These are phyloP conservation scores for Patella pellucida DNA, from an alignment of 2,888 invertebrate genomes.

Conservation along the genomic window DNA sequence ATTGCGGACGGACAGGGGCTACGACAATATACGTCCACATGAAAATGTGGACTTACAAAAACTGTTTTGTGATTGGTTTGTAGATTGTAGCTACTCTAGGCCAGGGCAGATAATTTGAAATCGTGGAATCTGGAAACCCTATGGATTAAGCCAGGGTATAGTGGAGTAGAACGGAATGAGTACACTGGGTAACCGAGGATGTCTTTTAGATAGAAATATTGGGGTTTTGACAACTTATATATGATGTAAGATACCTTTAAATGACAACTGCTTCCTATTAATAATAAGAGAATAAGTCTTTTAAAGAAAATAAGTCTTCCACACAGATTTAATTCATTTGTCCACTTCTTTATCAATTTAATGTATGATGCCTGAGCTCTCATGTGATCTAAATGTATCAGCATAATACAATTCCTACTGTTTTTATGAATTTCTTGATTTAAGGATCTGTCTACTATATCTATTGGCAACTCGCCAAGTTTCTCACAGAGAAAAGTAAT, in stretches of 20 bases:
- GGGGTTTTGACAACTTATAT: too few relatives aligned
- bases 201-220: too few relatives aligned
- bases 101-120: too few relatives aligned
- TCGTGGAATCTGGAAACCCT: too few relatives aligned
- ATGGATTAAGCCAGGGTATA: too few relatives aligned
- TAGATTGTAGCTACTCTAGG: too few relatives aligned
- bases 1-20: too few relatives aligned
- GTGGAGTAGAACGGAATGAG: too few relatives aligned
- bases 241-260: slow-evolving; percentile 46
- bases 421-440: neutral
- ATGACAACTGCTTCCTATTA: slow-evolving; percentile 45
- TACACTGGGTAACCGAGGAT: too few relatives aligned
- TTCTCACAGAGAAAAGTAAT: slow-evolving; percentile 36
- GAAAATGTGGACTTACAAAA: too few relatives aligned
- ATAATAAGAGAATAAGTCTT: slow-evolving; percentile 53
- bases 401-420: slow-evolving; percentile 35
- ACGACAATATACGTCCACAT: too few relatives aligned
- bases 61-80: too few relatives aligned
- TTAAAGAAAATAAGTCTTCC: slow-evolving; percentile 54
- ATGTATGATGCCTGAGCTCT: slow-evolving; percentile 53
- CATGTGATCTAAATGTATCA: slow-evolving; percentile 64
- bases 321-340: slow-evolving; percentile 43
- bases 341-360: slow-evolving; percentile 58
- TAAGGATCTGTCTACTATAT: neutral
- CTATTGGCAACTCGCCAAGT: slow-evolving; percentile 9